Evolutionary conservation across 1,140 invertebrate genomes (phyloP).

Genomic region (Drosophila leontia): DNA sequence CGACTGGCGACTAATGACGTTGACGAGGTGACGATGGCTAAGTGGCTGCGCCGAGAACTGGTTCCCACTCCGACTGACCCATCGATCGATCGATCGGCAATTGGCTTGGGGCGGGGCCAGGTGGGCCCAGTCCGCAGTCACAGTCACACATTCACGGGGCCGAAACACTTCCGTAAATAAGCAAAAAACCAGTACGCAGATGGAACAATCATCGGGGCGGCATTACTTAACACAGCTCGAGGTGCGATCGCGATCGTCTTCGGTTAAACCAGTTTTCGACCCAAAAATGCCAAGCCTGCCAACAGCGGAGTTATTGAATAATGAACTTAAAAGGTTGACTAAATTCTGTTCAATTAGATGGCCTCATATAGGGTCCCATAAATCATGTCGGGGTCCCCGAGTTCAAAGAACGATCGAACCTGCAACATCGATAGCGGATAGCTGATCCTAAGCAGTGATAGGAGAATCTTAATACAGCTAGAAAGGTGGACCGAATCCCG

Average conservation of each 20-base stretch:
- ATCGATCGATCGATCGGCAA: constrained; percentile 28
- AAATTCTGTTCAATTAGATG: constrained; percentile 50
- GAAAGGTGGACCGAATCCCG: constrained; percentile 29
- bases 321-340: constrained; percentile 50
- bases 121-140: constrained; percentile 27
- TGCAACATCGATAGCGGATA: neutral
- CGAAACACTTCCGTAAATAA: constrained; percentile 76
- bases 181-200: constrained; percentile 65
- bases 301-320: constrained; percentile 36
- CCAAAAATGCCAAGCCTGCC: constrained; percentile 20
- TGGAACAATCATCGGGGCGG: constrained; percentile 60
- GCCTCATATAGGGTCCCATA: constrained; percentile 13
- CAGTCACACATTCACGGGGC: constrained; percentile 24
- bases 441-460: constrained; percentile 32
- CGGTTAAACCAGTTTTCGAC: constrained; percentile 59
- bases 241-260: constrained; percentile 39
- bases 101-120: constrained; percentile 56
- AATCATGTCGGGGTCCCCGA: constrained; percentile 29
- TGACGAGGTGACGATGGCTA: constrained; percentile 49
- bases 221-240: constrained; percentile 54
- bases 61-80: constrained; percentile 29
- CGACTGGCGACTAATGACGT: constrained; percentile 70
- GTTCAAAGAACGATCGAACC: constrained; percentile 34
- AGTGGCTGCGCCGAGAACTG: constrained; percentile 41
- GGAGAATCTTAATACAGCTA: constrained; percentile 47